Evolutionary conservation across 2,113 vertebrate species (phyloP), one percentile per base, ranked within the genome.

Genomic region (Cephalopterus ornatus): DNA sequence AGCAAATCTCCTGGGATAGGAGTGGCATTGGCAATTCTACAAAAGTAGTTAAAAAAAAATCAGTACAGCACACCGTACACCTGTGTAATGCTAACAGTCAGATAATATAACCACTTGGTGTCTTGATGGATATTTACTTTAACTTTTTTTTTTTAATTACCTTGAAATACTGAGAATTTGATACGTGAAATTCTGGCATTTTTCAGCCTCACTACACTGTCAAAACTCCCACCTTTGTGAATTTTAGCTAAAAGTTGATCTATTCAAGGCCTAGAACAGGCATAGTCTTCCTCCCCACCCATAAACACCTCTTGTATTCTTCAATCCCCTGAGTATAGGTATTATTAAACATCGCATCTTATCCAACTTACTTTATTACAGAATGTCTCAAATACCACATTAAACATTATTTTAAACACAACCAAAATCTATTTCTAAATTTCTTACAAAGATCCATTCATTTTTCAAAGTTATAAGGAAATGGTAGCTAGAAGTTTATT

Each of bases 1-100:
- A 98, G 88, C 70, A 99, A 95, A 94, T 99, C 99, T 84, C 99
- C 99, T n/a, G 99, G 99, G 93, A 99, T 98, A 72, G 99, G 97
- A n/a, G 99, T 99, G 41, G 99, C 99, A 92, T 99, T 99, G 49
- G 99, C 99, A 99, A 99, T 99, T 70, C 99, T 99, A 97, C 59
- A 97, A 85, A 88, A 62, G 30, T 9, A 80, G 58, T 75, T 83
- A 71, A 33, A n/a, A 88, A 37, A 86, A 71, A 71, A 88, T 35
- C 1, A 20, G 50, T 0, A 76, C 22, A 22, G 20, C 27, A 76
- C 30, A 32, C 6, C 0, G 1, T 5, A 44, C 33, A 70, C 9
- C 23, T 20, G 15, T 16, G 35, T 42, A 52, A 62, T 17, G 37
- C 14, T 30, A 58, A 85, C 23, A 58, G 22, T 55, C n/a, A 73